These are phyloP conservation scores for Bufo bufo DNA, from an alignment of 2,113 vertebrate genomes.

Conservation along the genomic window DNA sequence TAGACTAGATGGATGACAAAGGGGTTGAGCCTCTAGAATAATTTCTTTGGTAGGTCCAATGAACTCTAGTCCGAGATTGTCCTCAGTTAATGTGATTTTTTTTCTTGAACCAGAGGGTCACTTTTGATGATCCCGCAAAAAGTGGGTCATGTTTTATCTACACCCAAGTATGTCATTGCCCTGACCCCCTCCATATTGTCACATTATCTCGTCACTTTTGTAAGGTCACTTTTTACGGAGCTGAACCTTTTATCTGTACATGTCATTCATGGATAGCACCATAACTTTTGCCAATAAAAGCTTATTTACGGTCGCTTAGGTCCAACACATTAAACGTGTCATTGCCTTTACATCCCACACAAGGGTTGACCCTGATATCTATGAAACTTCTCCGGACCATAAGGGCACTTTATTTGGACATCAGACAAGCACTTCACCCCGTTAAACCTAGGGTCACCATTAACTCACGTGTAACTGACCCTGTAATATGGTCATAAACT, in stretches of 20 bases:
- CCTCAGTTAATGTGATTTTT: too few relatives aligned
- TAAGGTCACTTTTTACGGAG: slow-evolving; percentile 19
- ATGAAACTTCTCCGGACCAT: not conserved
- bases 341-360: not conserved
- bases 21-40: too few relatives aligned
- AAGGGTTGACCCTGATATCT: slow-evolving; percentile 3
- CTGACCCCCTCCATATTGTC: not conserved
- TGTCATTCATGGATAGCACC: not conserved
- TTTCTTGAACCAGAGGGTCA: too few relatives aligned
- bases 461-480: slow-evolving; percentile 6
- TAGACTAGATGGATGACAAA: too few relatives aligned
- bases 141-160: not conserved
- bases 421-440: not conserved
- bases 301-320: not conserved
- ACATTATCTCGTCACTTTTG: slow-evolving; percentile 6
- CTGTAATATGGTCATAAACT: slow-evolving; percentile 26
- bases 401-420: not conserved
- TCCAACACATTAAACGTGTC: not conserved
- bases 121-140: not conserved
- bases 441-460: slow-evolving; percentile 7
- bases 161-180: not conserved
- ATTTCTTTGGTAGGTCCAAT: too few relatives aligned
- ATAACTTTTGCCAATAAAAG: slow-evolving; percentile 24
- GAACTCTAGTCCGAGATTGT: too few relatives aligned
- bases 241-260: not conserved